phyloP scores from a whole-genome alignment of 23 tunicate species.

The Trididemnum miniatum region DNA sequence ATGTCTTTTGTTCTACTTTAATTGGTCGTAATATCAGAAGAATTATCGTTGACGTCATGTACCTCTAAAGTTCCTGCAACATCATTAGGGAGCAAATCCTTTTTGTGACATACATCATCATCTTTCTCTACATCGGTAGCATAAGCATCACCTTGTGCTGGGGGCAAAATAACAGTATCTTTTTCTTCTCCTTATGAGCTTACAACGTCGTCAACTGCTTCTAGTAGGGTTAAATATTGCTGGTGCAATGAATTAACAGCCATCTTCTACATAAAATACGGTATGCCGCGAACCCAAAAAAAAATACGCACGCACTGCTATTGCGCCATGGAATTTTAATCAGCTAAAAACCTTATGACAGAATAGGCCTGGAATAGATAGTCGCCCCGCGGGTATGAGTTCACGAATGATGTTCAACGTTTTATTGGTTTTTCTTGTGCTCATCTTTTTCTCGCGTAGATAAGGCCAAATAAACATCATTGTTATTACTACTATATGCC shows the following conservation, averaged over 20 bases:
- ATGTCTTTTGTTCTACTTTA: conserved; percentile 1
- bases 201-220: conserved; percentile 16
- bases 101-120: conserved; percentile 17
- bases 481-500: no score
- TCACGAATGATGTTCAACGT: no score
- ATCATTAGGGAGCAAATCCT: conserved; percentile 3
- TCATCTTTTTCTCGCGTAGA: no score
- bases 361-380: no score
- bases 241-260: not conserved
- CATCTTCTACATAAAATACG: no score
- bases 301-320: no score
- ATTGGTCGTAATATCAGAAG: conserved; percentile 3
- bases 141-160: conserved; percentile 17
- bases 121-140: conserved; percentile 11
- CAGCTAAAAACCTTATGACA: no score
- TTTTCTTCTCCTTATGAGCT: not conserved
- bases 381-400: no score
- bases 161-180: conserved; percentile 18
- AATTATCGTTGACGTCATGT: not conserved
- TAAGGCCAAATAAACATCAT: no score
- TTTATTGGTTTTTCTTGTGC: no score
- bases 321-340: no score
- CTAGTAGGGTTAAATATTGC: not conserved
- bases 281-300: no score
- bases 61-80: conserved; percentile 29